Base-by-base conservation (phyloP, 2,888 invertebrate genomes). In the Drosophila picticornis region DNA sequence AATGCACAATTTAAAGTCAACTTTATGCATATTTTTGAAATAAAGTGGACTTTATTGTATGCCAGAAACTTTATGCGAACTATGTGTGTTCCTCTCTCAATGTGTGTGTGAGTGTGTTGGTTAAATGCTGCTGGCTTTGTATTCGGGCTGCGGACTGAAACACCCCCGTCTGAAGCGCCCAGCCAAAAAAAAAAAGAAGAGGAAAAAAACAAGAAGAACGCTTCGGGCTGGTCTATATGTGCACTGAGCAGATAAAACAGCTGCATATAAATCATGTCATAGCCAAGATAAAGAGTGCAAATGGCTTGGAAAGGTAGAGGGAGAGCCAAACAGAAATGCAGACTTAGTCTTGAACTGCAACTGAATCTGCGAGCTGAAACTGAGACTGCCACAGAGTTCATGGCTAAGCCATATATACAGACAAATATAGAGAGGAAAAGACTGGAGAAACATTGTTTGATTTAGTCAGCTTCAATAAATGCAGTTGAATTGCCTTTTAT, bases 221-320 rank as follows among this genome's bases (percentile, higher is more conserved):
- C 62, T 65, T 29, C n/a, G 38, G 55, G 25, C 62, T 46, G 57
- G 50, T 53, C 69, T 69, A 38, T 76, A 80, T 82, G 76, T 78
- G 77, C 60, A 68, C 68, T 64, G 48, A 62, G 71, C 59, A 87
- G 88, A 84, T 85, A 83, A 83, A 75, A 68, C 80, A 75, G 76
- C 70, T 81, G 77, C 82, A 83, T 74, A 83, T 84, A 82, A 87
- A 85, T 85, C 88, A 85, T 86, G 85, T 81, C 87, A 78, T 72
- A 75, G 76, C 80, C 82, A 72, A 87, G 85, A 86, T 80, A 85
- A 83, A 83, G 84, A 82, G 70, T 75, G 75, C 82, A 83, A 85
- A 87, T 80, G 77, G 63, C 65, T 74, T 59, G 60, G 25, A 46
- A 71, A 61, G 51, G 43, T 3, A 40, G 50, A 38, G 29, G 43